These are phyloP conservation scores for Tenrec ecaudatus DNA, from an alignment of 2,113 vertebrate species.

Conservation along the genomic window DNA sequence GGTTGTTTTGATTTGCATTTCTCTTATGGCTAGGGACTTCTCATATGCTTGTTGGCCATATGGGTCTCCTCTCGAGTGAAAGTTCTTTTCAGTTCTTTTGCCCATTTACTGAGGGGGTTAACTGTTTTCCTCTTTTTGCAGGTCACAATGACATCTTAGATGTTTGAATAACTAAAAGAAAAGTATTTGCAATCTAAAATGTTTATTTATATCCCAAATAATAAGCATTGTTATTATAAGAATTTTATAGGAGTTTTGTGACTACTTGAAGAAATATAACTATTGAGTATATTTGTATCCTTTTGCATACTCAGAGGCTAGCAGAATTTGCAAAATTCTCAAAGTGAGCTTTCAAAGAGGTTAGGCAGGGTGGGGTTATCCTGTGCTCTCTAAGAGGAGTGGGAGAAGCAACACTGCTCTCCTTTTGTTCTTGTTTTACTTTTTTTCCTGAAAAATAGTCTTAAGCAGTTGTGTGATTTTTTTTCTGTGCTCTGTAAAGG, in stretches of 20 bases:
- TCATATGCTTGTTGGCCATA: no score
- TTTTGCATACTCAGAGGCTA: not conserved
- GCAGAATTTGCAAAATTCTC: not conserved
- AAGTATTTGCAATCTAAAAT: not conserved
- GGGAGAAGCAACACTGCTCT: not conserved
- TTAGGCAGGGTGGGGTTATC: not conserved
- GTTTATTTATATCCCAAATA: not conserved
- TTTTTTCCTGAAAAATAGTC: slow-evolving; percentile 23
- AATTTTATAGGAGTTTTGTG: slow-evolving; percentile 40
- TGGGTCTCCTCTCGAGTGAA: no score
- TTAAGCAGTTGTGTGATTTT: slow-evolving; percentile 28
- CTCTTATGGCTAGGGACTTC: no score
- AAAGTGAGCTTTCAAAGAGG: not conserved
- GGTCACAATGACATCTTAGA: not conserved
- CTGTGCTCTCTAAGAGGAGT: not conserved
- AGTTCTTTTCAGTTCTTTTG: no score
- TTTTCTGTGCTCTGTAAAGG: not conserved
- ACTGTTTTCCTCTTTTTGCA: no score
- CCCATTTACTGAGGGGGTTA: no score
- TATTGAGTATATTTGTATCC: not conserved
- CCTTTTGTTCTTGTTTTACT: slow-evolving; percentile 33
- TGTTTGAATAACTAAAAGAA: not conserved
- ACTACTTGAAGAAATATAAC: slow-evolving; percentile 10
- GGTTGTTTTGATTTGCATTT: no score
- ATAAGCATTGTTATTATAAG: not conserved